phyloP scores from a whole-genome alignment of 2,888 invertebrate genomes.

The Philopedon plagiatum region DNA sequence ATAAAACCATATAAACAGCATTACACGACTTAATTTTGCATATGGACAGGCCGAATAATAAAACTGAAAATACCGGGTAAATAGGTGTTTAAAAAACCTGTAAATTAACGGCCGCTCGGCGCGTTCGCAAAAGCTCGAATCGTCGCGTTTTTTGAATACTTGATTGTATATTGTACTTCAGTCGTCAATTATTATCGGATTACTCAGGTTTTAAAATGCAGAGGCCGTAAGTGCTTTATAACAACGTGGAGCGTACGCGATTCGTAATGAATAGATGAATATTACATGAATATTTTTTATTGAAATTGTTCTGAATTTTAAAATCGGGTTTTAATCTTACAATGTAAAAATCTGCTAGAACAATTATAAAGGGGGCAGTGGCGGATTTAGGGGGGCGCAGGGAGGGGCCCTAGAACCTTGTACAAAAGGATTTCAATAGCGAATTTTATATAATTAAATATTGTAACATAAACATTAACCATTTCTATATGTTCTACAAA shows the following conservation, averaged over 20 bases:
- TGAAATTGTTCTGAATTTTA: too few relatives aligned
- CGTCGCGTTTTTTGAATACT: constrained; percentile 38
- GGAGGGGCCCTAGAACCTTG: too few relatives aligned
- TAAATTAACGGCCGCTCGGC: constrained; percentile 22
- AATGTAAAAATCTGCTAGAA: too few relatives aligned
- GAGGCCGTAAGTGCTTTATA: background rate
- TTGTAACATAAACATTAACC: too few relatives aligned
- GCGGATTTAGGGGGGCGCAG: too few relatives aligned
- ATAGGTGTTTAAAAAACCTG: constrained; percentile 26
- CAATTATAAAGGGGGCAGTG: too few relatives aligned
- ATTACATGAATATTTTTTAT: too few relatives aligned
- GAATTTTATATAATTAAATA: too few relatives aligned
- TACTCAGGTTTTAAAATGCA: constrained; percentile 15
- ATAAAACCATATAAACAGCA: constrained; percentile 22
- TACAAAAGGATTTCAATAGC: too few relatives aligned
- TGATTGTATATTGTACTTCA: constrained; percentile 44
- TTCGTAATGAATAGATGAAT: too few relatives aligned
- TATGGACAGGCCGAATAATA: constrained; percentile 15
- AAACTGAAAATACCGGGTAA: constrained; percentile 14
- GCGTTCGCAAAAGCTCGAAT: constrained; percentile 31
- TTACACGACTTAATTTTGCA: constrained; percentile 26
- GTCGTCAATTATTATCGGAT: constrained; percentile 31
- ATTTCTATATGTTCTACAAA: too few relatives aligned
- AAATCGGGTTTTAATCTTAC: too few relatives aligned
- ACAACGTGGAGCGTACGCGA: background rate